A percentile compares a stretch with the other conserved stretches of the same genome.
Evolutionary conservation across 2,888 invertebrate genomes (phyloP).

Genomic region (Drosophila sordidula): DNA sequence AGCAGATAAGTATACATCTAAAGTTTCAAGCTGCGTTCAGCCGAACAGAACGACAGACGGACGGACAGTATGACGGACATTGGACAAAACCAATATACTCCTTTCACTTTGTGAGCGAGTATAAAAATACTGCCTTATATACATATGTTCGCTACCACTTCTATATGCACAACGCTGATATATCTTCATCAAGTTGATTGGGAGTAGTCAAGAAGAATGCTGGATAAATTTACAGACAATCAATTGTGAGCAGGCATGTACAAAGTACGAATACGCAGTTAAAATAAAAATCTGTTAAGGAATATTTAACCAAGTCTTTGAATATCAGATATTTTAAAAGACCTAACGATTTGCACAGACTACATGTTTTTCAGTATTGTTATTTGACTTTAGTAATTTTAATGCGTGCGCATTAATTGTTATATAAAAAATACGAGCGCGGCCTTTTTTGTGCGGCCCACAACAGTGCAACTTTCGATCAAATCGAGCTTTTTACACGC

Average conservation of each 20-base stretch:
- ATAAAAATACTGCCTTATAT: not conserved
- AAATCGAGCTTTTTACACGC: slow-evolving; percentile 29
- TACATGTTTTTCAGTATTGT: not conserved
- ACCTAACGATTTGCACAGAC: not conserved
- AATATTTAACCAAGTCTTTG: not conserved
- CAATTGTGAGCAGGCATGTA: slow-evolving; percentile 8
- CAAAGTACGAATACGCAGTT: slow-evolving; percentile 1
- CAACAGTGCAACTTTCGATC: slow-evolving; percentile 61
- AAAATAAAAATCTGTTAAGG: not conserved
- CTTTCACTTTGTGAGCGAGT: too few species aligned
- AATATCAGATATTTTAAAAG: not conserved
- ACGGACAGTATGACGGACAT: too few species aligned
- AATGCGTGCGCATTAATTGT: slow-evolving; percentile 11
- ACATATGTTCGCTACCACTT: not conserved
- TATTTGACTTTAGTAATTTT: not conserved
- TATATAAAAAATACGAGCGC: slow-evolving; percentile 12
- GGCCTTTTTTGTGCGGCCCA: slow-evolving; percentile 30
- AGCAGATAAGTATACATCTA: too few species aligned
- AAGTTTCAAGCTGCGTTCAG: too few species aligned
- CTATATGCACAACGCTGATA: not conserved
- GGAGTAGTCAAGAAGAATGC: slow-evolving; percentile 1
- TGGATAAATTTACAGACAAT: slow-evolving; percentile 15
- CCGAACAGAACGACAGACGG: too few species aligned
- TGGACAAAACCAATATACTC: too few species aligned
- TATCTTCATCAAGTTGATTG: slow-evolving; percentile 16